Evolutionary conservation across 1,140 invertebrate species (phyloP), one percentile per base, ranked within the genome.

Genomic region (Leptonema lineaticorne): DNA sequence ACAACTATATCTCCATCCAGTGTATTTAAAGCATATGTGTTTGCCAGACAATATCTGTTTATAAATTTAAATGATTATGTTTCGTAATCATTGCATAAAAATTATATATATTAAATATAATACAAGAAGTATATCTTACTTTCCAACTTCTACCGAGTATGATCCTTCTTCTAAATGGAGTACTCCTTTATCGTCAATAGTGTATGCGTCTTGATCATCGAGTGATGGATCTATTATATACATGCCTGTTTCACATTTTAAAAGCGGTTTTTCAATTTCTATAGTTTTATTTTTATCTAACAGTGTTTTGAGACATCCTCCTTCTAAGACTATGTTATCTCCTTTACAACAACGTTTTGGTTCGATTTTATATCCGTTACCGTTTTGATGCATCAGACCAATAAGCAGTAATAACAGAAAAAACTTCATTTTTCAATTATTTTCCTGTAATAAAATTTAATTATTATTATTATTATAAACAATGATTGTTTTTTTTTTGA

Each of bases 281-380:
- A n/a, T n/a, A 14, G 9, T 41, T 16, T 41, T 41, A 4, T 41
- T 2, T 2, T 1, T 5, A 26, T 24, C 8, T 11, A 26, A 7
- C 1, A 2, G 20, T 11, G 18, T 14, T 24, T 24, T 28, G 1
- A 9, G 59, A 30, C 66, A 71, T 30, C 62, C 50, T 0, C 11
- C 20, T 29, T 48, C 28, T 7, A 56, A 20, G 3, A 72, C 24
- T 37, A 68, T 29, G 68, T 72, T 72, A 27, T 63, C 41, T 1
- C 68, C 71, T n/a, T 46, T 41, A 45, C 71, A 72, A 59, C 71
- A 72, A 8, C 56, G n/a, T 14, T 11, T 26, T 18, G 45, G 57
- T 33, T 53, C n/a, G 53, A 60, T 37, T 37, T 27, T 1, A 48
- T 16, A 1, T 41, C 20, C 37, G 50, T 24, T 26, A 24, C 18